phyloP scores from a whole-genome alignment of 2,888 invertebrate species.

The Polia nebulosa region DNA sequence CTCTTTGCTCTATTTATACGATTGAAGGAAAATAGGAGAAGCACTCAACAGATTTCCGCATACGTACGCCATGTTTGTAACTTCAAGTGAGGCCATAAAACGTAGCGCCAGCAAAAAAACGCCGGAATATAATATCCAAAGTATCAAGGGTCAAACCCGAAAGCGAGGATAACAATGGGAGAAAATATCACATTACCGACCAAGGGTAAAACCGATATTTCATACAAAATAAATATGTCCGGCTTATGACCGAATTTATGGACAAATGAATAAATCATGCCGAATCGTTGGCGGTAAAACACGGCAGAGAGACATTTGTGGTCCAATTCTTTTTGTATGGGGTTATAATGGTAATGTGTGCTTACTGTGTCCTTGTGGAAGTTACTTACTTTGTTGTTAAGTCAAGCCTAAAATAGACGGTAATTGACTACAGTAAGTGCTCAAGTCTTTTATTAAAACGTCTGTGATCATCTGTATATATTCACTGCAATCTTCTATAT shows the following conservation, averaged over 20 bases:
- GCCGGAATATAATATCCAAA: slow-evolving; percentile 70
- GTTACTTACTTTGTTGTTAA: neutral
- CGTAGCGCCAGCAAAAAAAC: slow-evolving; percentile 34
- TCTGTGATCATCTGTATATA: no score
- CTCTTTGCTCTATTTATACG: slow-evolving; percentile 24
- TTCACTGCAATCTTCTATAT: no score
- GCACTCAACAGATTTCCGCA: slow-evolving; percentile 12
- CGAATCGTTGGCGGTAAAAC: slow-evolving; percentile 57
- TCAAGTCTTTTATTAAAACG: no score
- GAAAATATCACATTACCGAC: slow-evolving; percentile 75
- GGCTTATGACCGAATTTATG: slow-evolving; percentile 70
- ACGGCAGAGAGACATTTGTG: slow-evolving; percentile 54
- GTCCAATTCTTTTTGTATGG: slow-evolving; percentile 39
- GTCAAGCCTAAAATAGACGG: neutral
- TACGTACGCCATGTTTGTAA: slow-evolving; percentile 24
- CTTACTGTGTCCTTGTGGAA: neutral
- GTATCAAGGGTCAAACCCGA: slow-evolving; percentile 74
- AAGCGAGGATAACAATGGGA: slow-evolving; percentile 76
- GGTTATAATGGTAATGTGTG: slow-evolving; percentile 26
- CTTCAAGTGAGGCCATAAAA: slow-evolving; percentile 40
- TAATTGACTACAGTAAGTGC: no score
- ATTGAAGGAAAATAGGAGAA: slow-evolving; percentile 12
- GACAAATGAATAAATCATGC: slow-evolving; percentile 69
- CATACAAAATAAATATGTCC: slow-evolving; percentile 74
- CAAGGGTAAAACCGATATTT: slow-evolving; percentile 73